Base-by-base conservation (phyloP, 2,113 vertebrate genomes). In the Rhodinocichla rosea region DNA sequence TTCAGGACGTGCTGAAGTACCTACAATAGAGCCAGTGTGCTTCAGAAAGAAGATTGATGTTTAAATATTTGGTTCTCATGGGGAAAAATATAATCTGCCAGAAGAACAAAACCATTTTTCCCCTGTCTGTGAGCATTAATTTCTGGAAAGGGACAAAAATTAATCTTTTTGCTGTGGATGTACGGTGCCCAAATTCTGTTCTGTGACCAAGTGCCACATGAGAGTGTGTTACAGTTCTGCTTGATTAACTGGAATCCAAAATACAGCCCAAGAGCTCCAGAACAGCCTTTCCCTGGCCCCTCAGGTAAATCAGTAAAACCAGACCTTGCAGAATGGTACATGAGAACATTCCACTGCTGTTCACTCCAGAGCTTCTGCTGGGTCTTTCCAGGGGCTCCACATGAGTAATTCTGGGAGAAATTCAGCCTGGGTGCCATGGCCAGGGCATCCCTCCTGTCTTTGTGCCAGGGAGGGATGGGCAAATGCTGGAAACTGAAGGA, bases 171-270 rank as follows among this genome's bases (percentile, higher is more conserved):
- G 56, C 49, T 89, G 37, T 30, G 33, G 59, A 68, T 16, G 60
- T 87, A 16, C 2, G 2, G 33, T 55, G 40, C 27, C 26, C 7
- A 3, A 42, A 37, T 80, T 90, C 56, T 67, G 4, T 60, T 82
- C 35, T 64, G 74, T 86, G 52, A n/a, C 39, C 39, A 35, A 45
- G 39, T 74, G 45, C 56, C 37, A 30, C 26, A 27, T 40, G 26
- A 55, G 68, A 47, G 47, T 9, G 30, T 70, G 35, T 60, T 60
- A 27, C 12, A 15, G 42, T 92, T 93, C 50, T 87, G 15, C 77
- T 71, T 69, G 52, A 76, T 78, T 52, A 82, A 52, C 28, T 92
- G 45, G 32, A 75, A 64, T 82, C 35, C 83, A 83, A 92, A 92
- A 83, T 26, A 28, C 30, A 80, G 32, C 30, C 42, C n/a, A 11